phyloP scores from a whole-genome alignment of 2,888 invertebrate species.

The Protodeltote pygarga region DNA sequence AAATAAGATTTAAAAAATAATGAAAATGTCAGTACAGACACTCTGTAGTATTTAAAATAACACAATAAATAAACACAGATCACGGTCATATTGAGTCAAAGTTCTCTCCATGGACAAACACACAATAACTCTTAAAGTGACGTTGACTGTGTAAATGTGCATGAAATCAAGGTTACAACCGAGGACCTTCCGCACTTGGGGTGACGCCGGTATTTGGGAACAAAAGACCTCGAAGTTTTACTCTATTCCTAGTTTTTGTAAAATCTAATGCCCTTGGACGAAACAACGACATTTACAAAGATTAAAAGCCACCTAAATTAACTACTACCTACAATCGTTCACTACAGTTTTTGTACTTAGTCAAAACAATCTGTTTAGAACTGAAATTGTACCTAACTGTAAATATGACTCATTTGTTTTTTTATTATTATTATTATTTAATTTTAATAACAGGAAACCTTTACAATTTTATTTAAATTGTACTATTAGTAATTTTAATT shows the following conservation, averaged over 20 bases:
- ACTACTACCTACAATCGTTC: neutral
- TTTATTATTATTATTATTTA: no score
- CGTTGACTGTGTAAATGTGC: constrained; percentile 51
- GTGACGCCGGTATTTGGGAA: constrained; percentile 72
- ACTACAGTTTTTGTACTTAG: no score
- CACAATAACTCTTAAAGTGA: constrained; percentile 44
- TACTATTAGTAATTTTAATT: no score
- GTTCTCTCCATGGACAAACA: constrained; percentile 20
- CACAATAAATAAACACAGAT: neutral
- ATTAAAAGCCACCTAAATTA: constrained; percentile 17
- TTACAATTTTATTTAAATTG: no score
- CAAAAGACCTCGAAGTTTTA: constrained; percentile 71
- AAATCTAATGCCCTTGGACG: constrained; percentile 77
- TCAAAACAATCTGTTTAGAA: no score
- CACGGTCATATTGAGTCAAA: constrained; percentile 4
- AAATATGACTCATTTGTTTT: no score
- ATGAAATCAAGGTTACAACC: constrained; percentile 58
- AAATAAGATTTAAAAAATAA: neutral
- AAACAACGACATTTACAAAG: constrained; percentile 56
- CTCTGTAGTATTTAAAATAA: neutral
- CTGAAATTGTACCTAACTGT: no score
- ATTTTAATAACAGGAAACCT: no score
- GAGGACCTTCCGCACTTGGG: constrained; percentile 75
- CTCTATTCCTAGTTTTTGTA: constrained; percentile 80
- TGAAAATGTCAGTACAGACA: neutral